Percentiles rank a stretch among this genome's conserved stretches.
Evolutionary conservation across 1,140 invertebrate genomes (phyloP).

Genomic region (Conus ventricosus): DNA sequence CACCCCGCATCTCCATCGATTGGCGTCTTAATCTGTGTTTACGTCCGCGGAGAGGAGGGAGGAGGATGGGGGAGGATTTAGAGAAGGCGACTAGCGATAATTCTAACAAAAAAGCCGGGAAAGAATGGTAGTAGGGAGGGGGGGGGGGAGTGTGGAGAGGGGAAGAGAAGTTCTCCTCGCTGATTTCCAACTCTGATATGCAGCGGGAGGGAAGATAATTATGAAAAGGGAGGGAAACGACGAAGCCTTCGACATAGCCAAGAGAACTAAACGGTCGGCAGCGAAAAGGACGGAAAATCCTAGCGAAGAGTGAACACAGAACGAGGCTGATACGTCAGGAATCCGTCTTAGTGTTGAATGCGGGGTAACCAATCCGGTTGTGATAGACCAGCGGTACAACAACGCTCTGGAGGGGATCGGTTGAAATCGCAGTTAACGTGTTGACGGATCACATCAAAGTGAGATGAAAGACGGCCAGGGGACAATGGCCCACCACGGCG

Average conservation of each 20-base stretch:
- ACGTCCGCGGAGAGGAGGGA: background rate
- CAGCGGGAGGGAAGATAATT: background rate
- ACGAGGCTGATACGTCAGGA: background rate
- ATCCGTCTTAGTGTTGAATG: background rate
- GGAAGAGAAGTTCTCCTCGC: background rate
- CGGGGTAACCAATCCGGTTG: background rate
- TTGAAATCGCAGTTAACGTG: background rate
- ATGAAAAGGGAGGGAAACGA: background rate
- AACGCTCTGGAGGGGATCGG: background rate
- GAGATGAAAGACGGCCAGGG: background rate
- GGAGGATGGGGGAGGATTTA: background rate
- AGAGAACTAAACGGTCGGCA: no score
- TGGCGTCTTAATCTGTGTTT: background rate
- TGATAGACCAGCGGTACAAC: background rate
- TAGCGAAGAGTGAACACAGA: background rate
- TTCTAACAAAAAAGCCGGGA: background rate
- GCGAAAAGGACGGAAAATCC: no score
- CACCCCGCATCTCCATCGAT: no score
- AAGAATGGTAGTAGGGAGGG: background rate
- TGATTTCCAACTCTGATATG: background rate
- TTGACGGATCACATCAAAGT: slow-evolving; percentile 22
- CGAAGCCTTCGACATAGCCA: no score
- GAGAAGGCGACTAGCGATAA: background rate
- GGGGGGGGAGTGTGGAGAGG: no score
- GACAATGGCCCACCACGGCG: background rate